These are phyloP conservation scores for Spialia ferax DNA, from an alignment of 2,888 invertebrate species.

Conservation along the genomic window DNA sequence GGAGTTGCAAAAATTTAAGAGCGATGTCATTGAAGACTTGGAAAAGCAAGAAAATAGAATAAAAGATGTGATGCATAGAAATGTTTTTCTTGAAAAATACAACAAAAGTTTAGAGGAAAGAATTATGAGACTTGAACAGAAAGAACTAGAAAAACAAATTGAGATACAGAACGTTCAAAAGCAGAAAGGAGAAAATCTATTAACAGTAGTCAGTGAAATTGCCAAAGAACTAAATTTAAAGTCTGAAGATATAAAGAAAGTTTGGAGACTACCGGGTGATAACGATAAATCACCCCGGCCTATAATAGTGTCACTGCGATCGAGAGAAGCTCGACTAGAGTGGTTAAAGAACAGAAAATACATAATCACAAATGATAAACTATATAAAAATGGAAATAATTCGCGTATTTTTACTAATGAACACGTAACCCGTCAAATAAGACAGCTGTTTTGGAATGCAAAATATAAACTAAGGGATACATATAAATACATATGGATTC, in stretches of 20 bases:
- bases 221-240: constrained; percentile 26
- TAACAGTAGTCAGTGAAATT: not conserved
- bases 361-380: constrained; percentile 14
- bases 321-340: constrained; percentile 12
- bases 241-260: constrained; percentile 24
- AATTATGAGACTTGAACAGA: constrained; percentile 26
- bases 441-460: constrained; percentile 35
- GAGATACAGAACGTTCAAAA: constrained; percentile 17
- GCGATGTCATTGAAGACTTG: not conserved
- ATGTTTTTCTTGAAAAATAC: constrained; percentile 9
- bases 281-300: constrained; percentile 26
- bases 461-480: constrained; percentile 34
- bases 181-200: constrained; percentile 6
- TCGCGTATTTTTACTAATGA: constrained; percentile 37
- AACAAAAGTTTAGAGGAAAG: constrained; percentile 19
- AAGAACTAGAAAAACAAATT: constrained; percentile 14
- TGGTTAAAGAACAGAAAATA: constrained; percentile 34
- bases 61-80: constrained; percentile 12
- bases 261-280: constrained; percentile 29
- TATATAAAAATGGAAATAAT: constrained; percentile 23
- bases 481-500: constrained; percentile 41
- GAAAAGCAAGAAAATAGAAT: not conserved
- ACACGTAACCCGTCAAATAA: constrained; percentile 18
- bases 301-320: constrained; percentile 18
- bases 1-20: not conserved